phyloP scores from a whole-genome alignment of 2,888 invertebrate genomes.

The Diplolepis rosae region DNA sequence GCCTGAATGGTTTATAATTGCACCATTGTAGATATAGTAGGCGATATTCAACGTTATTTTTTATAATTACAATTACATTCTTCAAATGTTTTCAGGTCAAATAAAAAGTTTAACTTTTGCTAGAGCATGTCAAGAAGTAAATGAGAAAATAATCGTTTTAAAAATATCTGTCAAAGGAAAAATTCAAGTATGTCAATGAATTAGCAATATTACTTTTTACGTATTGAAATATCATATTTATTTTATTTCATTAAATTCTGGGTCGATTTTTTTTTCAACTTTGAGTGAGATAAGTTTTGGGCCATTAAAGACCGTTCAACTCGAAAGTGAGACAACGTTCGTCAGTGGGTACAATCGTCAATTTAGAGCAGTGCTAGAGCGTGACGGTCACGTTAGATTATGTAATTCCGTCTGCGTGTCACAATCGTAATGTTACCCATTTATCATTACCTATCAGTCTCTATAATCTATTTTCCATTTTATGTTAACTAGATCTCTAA shows the following conservation, averaged over 20 bases:
- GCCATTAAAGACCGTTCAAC: not conserved
- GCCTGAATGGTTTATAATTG: constrained; percentile 69
- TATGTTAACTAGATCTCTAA: not conserved
- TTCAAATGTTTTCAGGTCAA: too few species aligned
- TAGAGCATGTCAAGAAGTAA: too few species aligned
- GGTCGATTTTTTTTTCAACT: too few species aligned
- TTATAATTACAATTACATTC: constrained; percentile 26
- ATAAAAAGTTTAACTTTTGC: too few species aligned
- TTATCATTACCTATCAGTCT: not conserved
- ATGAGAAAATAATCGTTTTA: too few species aligned
- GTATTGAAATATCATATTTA: too few species aligned
- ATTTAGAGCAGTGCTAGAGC: constrained; percentile 66
- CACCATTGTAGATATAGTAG: constrained; percentile 63
- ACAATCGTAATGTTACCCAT: constrained; percentile 32
- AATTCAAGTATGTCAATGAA: too few species aligned
- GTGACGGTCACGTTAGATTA: constrained; percentile 59
- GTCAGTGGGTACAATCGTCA: constrained; percentile 52
- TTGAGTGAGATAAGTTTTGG: constrained; percentile 15
- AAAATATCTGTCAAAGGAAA: too few species aligned
- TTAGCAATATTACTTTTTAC: too few species aligned
- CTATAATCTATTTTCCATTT: not conserved
- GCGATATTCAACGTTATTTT: constrained; percentile 56
- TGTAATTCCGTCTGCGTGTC: constrained; percentile 49
- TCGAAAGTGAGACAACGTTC: constrained; percentile 21
- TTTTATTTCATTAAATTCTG: too few species aligned